A percentile compares a stretch with the other conserved stretches of the same genome.
These are phyloP conservation scores for Anolis carolinensis DNA, from an alignment of 2,113 vertebrate genomes.

Conservation along the genomic window DNA sequence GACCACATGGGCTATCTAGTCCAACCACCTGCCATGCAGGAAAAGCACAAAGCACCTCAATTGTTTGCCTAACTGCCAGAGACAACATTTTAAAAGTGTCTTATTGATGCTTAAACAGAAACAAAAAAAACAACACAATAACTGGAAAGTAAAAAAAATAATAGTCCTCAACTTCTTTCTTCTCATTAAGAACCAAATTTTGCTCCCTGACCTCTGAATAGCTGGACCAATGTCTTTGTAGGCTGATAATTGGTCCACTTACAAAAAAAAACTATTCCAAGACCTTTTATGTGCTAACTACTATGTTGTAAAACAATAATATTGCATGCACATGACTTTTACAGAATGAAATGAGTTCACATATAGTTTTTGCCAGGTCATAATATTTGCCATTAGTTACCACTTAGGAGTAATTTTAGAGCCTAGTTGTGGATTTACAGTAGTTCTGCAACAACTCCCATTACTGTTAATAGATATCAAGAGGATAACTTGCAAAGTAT, in stretches of 20 bases:
- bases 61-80: not conserved
- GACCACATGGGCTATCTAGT: no score
- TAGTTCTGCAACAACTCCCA: conserved; percentile 12
- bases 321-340: not conserved
- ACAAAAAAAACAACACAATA: not conserved
- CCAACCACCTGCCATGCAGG: no score
- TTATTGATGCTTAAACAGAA: not conserved
- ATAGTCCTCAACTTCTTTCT: not conserved
- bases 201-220: not conserved
- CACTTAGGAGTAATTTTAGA: conserved; percentile 13
- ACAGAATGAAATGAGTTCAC: conserved; percentile 2
- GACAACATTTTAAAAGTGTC: not conserved
- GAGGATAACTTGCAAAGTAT: not conserved
- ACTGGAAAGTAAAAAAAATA: not conserved
- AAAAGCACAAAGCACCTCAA: not conserved
- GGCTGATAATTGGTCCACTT: not conserved
- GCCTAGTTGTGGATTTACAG: not conserved
- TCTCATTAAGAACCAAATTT: conserved; percentile 4
- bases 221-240: not conserved
- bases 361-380: not conserved
- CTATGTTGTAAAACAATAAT: not conserved
- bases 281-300: not conserved
- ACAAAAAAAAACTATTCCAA: not conserved
- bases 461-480: conserved; percentile 14
- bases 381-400: not conserved